Evolutionary conservation across 2,797 vertebrate genomes (phyloP), one percentile per base, ranked within the genome.

Genomic region (Phaenicophaeus curvirostris): DNA sequence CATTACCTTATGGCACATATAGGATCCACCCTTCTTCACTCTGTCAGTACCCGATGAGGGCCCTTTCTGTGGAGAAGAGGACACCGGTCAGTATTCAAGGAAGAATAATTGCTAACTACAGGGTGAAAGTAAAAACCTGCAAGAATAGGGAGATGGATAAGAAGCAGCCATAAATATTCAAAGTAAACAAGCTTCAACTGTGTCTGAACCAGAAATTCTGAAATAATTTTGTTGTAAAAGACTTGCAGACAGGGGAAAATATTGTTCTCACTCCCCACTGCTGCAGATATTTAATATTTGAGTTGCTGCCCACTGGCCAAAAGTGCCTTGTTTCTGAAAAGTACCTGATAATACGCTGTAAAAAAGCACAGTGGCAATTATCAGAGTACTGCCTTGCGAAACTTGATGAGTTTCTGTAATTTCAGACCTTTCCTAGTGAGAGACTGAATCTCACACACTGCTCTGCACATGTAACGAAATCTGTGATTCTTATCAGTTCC

Each of bases 21-120:
- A 99, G n/a, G 99, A 99, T 31, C 99, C 99, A 61, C 99, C 99
- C 93, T 99, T 99, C 98, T 99, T 99, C 96, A 99, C 99, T 80
- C 98, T 98, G 97, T 99, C 99, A 2, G 94, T 98, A 65, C 99
- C 99, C 0, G 98, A 98, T 3, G 96, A 67, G 12, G 99, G 99
- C 31, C 99, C 99, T 35, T 91, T 98, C 99, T 99, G 97, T 13
- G 41, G 94, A 97, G 62, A 14, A 27, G 90, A 83, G 85, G 33
- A 96, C 79, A 77, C 5, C 1, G 31, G 59, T 63, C 15, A 65
- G 86, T 33, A 55, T 19, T 62, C 37, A 48, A 12, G 30, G 13
- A 19, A n/a, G 7, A 50, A 31, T 6, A 48, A 54, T 2, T 68
- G 39, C 28, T 69, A 8, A 7, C 39, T 30, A n/a, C 24, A 39